Evolutionary conservation across 2,888 invertebrate genomes (phyloP).

Genomic region (Catocala nupta): DNA sequence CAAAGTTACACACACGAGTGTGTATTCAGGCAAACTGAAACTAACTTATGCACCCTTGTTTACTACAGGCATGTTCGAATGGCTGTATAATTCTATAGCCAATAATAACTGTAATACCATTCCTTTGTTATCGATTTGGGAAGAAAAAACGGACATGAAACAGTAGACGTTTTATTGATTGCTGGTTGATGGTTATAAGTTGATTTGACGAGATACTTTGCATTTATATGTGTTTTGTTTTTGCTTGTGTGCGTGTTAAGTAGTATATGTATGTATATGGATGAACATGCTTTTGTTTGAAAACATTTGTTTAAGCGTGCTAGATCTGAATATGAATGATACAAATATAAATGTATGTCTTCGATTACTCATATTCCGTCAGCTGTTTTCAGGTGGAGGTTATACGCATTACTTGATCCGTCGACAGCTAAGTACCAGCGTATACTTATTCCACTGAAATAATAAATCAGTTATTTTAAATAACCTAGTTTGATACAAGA

Average conservation of each 20-base stretch:
- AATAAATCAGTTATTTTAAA: too few species aligned
- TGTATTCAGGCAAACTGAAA: constrained; percentile 11
- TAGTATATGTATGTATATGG: too few species aligned
- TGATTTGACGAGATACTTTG: constrained; percentile 4
- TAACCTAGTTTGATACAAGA: too few species aligned
- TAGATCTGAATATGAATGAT: too few species aligned
- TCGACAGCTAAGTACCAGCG: too few species aligned
- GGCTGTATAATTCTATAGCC: constrained; percentile 32
- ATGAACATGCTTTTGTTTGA: not conserved
- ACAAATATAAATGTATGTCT: too few species aligned
- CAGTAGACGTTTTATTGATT: constrained; percentile 11
- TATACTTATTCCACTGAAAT: too few species aligned
- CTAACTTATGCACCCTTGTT: constrained; percentile 45
- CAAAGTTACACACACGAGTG: not conserved
- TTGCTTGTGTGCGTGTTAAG: not conserved
- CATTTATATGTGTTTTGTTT: not conserved
- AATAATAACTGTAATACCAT: constrained; percentile 31
- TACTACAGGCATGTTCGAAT: constrained; percentile 33
- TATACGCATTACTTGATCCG: too few species aligned
- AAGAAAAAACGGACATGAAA: constrained; percentile 27
- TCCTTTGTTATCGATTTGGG: constrained; percentile 28
- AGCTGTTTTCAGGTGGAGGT: too few species aligned
- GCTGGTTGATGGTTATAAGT: not conserved
- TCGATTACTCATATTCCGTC: too few species aligned
- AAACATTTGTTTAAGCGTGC: too few species aligned